Percentiles rank a stretch among this genome's conserved stretches.
These are phyloP conservation scores for Eristalinus sepulchralis DNA, from an alignment of 2,888 invertebrate genomes.

Conservation along the genomic window DNA sequence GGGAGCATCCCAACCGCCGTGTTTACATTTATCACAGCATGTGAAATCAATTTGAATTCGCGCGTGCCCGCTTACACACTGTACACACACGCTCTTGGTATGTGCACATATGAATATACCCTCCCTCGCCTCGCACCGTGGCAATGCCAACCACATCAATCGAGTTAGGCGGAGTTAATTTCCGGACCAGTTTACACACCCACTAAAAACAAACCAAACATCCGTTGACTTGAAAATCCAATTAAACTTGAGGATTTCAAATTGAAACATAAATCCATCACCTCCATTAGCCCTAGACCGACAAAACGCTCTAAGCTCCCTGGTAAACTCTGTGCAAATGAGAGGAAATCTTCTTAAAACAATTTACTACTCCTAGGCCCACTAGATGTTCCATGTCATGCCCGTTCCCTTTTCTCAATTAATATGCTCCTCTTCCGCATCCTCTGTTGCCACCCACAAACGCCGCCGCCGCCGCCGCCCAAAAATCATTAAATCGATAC, in stretches of 20 bases:
- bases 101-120: too few relatives aligned
- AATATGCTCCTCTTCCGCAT: slow-evolving; percentile 15
- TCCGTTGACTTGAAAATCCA: slow-evolving; percentile 23
- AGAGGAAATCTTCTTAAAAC: slow-evolving; percentile 44
- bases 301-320: slow-evolving; percentile 8
- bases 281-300: slow-evolving; percentile 2
- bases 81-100: background rate
- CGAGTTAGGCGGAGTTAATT: background rate
- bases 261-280: slow-evolving; percentile 20
- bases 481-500: slow-evolving; percentile 39
- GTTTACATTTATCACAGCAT: background rate
- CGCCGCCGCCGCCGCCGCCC: background rate
- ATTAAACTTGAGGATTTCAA: slow-evolving; percentile 19
- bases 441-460: background rate
- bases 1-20: background rate
- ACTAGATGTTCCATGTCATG: background rate
- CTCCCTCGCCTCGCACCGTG: background rate
- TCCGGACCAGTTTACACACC: slow-evolving; percentile 3
- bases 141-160: background rate
- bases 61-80: background rate
- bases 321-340: slow-evolving; percentile 22
- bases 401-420: slow-evolving; percentile 21
- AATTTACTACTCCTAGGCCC: slow-evolving; percentile 25
- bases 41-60: background rate
- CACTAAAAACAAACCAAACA: background rate